phyloP scores from a whole-genome alignment of 2,113 vertebrate species.

The Oncorhynchus mykiss region DNA sequence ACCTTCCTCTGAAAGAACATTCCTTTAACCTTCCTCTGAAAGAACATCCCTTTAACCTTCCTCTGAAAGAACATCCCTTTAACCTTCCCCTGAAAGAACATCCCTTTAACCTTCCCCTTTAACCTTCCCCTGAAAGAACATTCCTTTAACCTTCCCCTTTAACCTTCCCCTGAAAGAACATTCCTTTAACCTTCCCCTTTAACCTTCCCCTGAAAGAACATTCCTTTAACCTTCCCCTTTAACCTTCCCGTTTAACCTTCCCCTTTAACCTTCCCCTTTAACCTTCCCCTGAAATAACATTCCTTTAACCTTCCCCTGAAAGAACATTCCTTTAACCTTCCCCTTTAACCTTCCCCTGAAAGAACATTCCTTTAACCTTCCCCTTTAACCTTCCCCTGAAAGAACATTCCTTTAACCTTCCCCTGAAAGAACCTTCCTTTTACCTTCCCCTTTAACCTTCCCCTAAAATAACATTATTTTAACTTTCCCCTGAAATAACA shows the following conservation, averaged over 20 bases:
- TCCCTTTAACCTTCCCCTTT: conserved; percentile 13
- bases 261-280: conserved; percentile 1
- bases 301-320: conserved; percentile 18
- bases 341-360: neutral
- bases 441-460: conserved; percentile 3
- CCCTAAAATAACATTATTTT: neutral
- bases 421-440: neutral
- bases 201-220: neutral
- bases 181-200: conserved; percentile 10
- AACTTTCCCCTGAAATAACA: conserved; percentile 6
- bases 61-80: neutral
- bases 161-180: conserved; percentile 1
- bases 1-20: conserved; percentile 5
- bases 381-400: conserved; percentile 17
- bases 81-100: conserved; percentile 6
- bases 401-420: conserved; percentile 1
- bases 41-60: conserved; percentile 12
- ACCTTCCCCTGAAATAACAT: conserved; percentile 3
- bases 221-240: neutral
- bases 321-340: conserved; percentile 8
- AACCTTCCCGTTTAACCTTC: too few relatives aligned
- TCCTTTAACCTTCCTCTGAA: conserved; percentile 21
- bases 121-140: too few relatives aligned
- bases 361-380: too few relatives aligned
- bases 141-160: conserved; percentile 9